phyloP scores from a whole-genome alignment of 2,113 vertebrate species.

The Rhea americana region DNA sequence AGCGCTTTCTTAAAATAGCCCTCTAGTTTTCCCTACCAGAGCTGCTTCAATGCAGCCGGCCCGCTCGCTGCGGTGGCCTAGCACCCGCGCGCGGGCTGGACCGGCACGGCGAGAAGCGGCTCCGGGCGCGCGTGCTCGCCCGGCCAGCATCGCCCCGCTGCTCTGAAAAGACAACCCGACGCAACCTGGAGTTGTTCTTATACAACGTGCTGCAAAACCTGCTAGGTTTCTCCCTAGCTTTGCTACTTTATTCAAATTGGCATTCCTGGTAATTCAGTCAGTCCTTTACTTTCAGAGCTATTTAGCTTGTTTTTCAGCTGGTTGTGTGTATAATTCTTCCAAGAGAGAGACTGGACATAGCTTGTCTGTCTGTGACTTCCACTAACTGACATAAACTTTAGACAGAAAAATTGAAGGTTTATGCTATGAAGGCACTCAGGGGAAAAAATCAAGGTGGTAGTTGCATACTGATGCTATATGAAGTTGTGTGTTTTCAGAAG shows the following conservation, averaged over 20 bases:
- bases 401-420: neutral
- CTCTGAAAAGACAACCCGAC: neutral
- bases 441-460: neutral
- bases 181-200: neutral
- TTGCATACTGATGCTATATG: fast-evolving
- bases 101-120: neutral
- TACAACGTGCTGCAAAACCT: neutral
- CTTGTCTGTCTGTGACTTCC: neutral
- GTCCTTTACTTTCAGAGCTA: neutral
- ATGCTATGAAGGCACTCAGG: neutral
- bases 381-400: neutral
- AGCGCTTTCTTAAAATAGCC: neutral
- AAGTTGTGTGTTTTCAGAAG: neutral
- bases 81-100: neutral
- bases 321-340: too few species aligned
- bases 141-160: neutral
- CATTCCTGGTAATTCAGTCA: too few species aligned
- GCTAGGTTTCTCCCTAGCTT: too few species aligned
- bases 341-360: neutral
- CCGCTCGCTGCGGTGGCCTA: neutral
- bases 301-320: neutral
- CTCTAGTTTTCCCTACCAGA: neutral
- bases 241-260: neutral
- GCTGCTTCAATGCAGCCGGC: neutral
- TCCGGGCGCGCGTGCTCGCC: neutral